phyloP scores from a whole-genome alignment of 1,140 invertebrate species.

The Portunus trituberculatus region DNA sequence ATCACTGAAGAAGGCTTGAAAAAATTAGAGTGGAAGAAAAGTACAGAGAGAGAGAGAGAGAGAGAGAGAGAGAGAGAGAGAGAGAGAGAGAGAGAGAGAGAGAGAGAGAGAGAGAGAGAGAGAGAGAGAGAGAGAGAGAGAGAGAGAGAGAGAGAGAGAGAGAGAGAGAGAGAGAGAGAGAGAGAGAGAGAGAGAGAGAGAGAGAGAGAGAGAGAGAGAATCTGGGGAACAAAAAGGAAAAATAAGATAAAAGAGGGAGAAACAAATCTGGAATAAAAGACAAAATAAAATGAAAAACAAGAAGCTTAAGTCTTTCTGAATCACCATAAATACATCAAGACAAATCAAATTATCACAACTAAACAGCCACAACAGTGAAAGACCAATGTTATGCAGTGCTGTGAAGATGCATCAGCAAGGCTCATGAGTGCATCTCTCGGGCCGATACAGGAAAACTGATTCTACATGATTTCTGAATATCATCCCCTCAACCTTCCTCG shows the following conservation, averaged over 20 bases:
- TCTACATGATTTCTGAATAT: constrained; percentile 11
- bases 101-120: too few relatives aligned
- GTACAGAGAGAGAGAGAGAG: background rate
- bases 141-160: too few relatives aligned
- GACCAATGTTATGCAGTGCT: background rate
- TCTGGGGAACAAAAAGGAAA: too few relatives aligned
- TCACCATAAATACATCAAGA: background rate
- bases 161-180: too few relatives aligned
- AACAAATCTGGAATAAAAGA: background rate
- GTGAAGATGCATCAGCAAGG: background rate
- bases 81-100: too few relatives aligned
- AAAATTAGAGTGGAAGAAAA: background rate
- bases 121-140: too few relatives aligned
- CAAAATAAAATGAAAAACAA: too few relatives aligned
- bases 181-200: too few relatives aligned
- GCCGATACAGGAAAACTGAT: constrained; percentile 41
- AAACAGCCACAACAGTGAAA: background rate
- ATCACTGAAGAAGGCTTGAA: background rate
- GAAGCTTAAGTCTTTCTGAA: background rate
- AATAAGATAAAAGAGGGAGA: background rate
- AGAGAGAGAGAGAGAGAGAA: too few relatives aligned
- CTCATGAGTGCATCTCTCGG: constrained; percentile 38
- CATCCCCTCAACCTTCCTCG: constrained; percentile 29
- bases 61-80: too few relatives aligned
- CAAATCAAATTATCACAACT: background rate